phyloP scores from a whole-genome alignment of 2,113 vertebrate species.

The Pandion haliaetus region DNA sequence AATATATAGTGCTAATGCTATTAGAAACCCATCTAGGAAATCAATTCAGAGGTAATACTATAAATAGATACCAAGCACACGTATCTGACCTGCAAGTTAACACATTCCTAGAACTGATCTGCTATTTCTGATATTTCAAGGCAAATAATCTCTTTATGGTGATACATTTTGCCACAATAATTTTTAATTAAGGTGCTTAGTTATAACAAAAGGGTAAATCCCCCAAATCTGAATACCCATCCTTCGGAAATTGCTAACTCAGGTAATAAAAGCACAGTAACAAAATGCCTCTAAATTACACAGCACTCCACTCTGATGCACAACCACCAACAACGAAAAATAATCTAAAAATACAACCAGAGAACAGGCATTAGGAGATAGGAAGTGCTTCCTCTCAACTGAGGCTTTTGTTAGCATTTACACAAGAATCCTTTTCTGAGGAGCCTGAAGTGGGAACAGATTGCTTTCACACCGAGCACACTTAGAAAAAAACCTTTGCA shows the following conservation, averaged over 20 bases:
- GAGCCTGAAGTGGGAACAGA: not conserved
- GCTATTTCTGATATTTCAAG: not conserved
- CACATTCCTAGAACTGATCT: not conserved
- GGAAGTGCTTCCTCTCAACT: conserved; percentile 15
- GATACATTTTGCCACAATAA: not conserved
- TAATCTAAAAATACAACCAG: conserved; percentile 17
- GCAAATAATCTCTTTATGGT: not conserved
- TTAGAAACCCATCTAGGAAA: not conserved
- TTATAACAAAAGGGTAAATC: not conserved
- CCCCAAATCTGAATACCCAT: not conserved
- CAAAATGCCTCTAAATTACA: not conserved
- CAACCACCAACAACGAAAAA: not conserved
- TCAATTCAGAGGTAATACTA: not conserved
- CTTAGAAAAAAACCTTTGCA: not conserved
- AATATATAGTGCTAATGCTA: not conserved
- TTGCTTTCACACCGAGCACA: not conserved
- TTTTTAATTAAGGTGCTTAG: not conserved
- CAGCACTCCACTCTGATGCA: not conserved
- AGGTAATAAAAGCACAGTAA: not conserved
- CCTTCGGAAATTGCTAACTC: not conserved
- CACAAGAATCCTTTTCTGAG: not conserved
- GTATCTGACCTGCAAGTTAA: not conserved
- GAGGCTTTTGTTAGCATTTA: not conserved
- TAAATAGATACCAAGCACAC: not conserved
- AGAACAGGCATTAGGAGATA: not conserved